These are phyloP conservation scores for Luscinia luscinia DNA, from an alignment of 2,797 vertebrate species.

Conservation along the genomic window DNA sequence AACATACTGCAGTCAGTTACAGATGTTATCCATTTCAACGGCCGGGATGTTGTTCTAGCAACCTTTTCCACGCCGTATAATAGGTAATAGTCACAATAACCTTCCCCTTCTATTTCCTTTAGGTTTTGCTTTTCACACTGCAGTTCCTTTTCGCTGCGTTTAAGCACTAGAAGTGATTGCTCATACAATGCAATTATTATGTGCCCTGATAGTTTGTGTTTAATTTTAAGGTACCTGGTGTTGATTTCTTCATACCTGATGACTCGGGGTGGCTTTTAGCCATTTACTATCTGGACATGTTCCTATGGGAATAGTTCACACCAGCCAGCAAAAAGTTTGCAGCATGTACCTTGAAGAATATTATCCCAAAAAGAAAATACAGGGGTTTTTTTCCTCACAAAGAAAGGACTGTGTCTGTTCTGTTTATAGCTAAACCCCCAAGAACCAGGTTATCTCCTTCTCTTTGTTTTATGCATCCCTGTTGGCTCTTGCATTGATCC, in stretches of 20 bases:
- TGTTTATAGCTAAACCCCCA: neutral
- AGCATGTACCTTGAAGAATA: neutral
- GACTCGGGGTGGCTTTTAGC: neutral
- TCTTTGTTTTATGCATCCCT: neutral
- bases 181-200: neutral
- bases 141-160: neutral
- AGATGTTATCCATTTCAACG: constrained; percentile 92
- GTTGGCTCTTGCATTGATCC: neutral
- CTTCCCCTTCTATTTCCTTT: constrained; percentile 12
- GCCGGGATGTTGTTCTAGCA: constrained; percentile 93
- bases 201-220: neutral
- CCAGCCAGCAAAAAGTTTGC: neutral
- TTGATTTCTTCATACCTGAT: neutral
- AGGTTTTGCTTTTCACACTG: neutral
- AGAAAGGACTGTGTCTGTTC: neutral
- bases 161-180: neutral
- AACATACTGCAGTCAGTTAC: constrained; percentile 98
- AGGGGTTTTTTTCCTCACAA: neutral
- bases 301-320: neutral
- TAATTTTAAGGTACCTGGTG: neutral
- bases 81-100: constrained; percentile 82
- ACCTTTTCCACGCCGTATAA: constrained; percentile 99
- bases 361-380: neutral
- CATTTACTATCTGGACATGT: neutral
- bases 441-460: neutral